A percentile compares a stretch with the other conserved stretches of the same genome.
Conservation (phyloP, 2,797 vertebrate species). For the Aratinga solstitialis region DNA sequence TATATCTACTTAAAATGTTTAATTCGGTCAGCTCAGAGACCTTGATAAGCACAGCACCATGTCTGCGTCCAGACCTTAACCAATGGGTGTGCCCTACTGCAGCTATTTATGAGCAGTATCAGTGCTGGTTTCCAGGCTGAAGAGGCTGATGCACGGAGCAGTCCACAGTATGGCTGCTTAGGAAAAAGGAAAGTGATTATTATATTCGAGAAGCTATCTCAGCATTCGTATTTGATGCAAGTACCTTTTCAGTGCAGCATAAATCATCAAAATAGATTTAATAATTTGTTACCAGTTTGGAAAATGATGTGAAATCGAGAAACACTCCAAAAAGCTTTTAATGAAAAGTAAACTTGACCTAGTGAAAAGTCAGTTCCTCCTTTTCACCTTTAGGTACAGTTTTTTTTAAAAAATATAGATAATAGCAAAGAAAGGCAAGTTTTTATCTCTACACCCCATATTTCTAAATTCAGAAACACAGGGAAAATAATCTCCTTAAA, state of each 20-base stretch:
- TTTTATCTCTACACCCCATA: not conserved
- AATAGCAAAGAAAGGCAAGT: not conserved
- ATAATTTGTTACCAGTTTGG: constrained; percentile 49
- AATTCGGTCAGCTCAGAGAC: not conserved
- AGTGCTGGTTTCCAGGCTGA: not conserved
- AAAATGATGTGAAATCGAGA: constrained; percentile 62
- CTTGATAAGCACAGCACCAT: not conserved
- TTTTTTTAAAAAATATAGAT: not conserved
- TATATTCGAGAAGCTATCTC: not conserved
- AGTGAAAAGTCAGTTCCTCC: constrained; percentile 65
- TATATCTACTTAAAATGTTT: not conserved
- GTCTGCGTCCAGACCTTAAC: not conserved
- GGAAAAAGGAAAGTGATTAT: not conserved
- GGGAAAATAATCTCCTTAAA: not conserved
- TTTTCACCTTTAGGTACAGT: constrained; percentile 55
- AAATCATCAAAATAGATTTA: constrained; percentile 44
- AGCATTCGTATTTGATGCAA: not conserved
- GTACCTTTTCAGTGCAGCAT: constrained; percentile 38
- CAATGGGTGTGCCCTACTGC: not conserved
- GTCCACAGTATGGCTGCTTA: not conserved
- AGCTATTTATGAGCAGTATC: not conserved
- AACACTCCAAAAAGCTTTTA: constrained; percentile 59
- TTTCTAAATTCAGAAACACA: not conserved
- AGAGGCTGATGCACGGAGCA: not conserved
- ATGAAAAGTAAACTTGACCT: constrained; percentile 59